Conservation (phyloP, 2,888 invertebrate species). For the Hydriomena furcata region DNA sequence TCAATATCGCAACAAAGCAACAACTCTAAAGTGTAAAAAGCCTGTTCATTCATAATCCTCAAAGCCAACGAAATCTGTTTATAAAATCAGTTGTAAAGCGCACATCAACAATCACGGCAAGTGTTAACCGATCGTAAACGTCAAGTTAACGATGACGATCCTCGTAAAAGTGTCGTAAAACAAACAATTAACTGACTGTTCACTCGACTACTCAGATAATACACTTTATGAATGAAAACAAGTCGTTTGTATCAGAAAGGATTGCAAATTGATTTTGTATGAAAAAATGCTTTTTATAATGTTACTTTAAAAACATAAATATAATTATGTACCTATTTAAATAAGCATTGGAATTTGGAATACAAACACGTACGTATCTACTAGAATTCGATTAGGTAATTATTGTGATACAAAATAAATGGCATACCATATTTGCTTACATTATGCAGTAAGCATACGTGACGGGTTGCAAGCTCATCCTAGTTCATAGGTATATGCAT, state of each 20-base stretch:
- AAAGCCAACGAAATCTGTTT: conserved; percentile 47
- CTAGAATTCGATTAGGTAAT: too few relatives aligned
- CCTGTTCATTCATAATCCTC: conserved; percentile 17
- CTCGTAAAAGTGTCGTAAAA: conserved; percentile 80
- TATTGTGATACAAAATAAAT: too few relatives aligned
- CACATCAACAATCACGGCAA: conserved; percentile 63
- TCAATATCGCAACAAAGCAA: neutral
- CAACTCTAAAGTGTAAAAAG: neutral
- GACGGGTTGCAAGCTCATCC: too few relatives aligned
- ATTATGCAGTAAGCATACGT: too few relatives aligned
- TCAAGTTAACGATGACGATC: conserved; percentile 74
- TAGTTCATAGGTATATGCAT: too few relatives aligned
- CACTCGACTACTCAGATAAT: conserved; percentile 49
- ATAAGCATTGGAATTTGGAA: too few relatives aligned
- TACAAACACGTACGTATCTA: too few relatives aligned
- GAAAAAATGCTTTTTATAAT: neutral
- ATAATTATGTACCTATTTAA: too few relatives aligned
- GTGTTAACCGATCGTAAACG: conserved; percentile 78
- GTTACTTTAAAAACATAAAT: too few relatives aligned
- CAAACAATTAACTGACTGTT: conserved; percentile 71
- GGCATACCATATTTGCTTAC: too few relatives aligned
- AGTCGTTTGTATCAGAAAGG: conserved; percentile 16
- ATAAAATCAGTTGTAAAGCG: conserved; percentile 51
- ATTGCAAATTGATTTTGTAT: neutral
- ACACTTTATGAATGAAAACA: conserved; percentile 35